A percentile compares a stretch with the other conserved stretches of the same genome.
Conservation (phyloP, 2,888 invertebrate genomes). For the Cinara cedri region DNA sequence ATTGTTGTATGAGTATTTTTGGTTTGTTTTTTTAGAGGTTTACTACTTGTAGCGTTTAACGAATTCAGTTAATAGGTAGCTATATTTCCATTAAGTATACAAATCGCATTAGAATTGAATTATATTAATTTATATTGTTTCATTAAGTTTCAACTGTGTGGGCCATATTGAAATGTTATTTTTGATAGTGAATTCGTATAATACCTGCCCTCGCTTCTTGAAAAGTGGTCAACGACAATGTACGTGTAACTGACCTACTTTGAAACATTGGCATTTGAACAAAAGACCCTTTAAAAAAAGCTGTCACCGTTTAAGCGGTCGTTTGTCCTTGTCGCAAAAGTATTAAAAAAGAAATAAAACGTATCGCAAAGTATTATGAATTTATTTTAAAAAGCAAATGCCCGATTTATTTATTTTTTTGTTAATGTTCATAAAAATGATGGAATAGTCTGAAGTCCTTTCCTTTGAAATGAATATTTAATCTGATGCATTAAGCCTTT, state of each 20-base stretch:
- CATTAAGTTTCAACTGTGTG: neutral
- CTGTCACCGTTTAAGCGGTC: conserved; percentile 45
- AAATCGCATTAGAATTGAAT: neutral
- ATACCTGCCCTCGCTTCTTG: neutral
- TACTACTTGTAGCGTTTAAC: neutral
- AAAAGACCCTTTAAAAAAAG: conserved; percentile 46
- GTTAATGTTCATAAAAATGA: conserved; percentile 4
- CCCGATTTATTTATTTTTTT: neutral
- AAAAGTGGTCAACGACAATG: conserved; percentile 10
- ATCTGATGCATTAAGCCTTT: neutral
- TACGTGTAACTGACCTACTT: conserved; percentile 43
- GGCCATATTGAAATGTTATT: neutral
- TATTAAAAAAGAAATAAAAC: conserved; percentile 45
- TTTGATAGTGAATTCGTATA: neutral
- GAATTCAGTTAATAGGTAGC: neutral
- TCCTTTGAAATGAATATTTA: conserved; percentile 1
- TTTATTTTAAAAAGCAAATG: conserved; percentile 1
- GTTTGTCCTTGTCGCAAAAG: conserved; percentile 46
- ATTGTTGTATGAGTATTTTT: too few species aligned
- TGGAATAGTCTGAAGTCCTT: neutral
- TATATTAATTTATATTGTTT: neutral
- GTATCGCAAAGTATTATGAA: conserved; percentile 27
- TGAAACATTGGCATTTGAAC: conserved; percentile 39
- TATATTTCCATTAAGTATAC: neutral
- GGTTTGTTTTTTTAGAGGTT: too few species aligned